Evolutionary conservation across 2,113 vertebrate genomes (phyloP), one percentile per base, ranked within the genome.

Genomic region (Oncorhynchus mykiss): DNA sequence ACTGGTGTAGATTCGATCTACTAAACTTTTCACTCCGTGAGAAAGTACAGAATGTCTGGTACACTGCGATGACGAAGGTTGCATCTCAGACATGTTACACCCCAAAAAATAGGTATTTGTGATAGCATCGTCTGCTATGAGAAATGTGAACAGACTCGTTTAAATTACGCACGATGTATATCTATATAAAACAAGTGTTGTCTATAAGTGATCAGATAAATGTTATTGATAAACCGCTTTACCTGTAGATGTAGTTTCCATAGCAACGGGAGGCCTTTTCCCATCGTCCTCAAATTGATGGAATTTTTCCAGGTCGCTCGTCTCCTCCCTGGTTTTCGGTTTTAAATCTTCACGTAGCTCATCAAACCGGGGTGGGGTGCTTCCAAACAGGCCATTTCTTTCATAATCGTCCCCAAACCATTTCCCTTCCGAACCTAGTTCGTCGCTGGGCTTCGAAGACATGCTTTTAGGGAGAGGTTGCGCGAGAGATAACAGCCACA

Each of bases 191-290:
- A 54, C 0, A 54, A 54, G 3, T 54, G 51, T n/a, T 16, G 59
- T 13, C n/a, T 62, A 62, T 9, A 3, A 22, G 9, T 62, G 1
- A 62, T 62, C 24, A 45, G 39, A 45, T 11, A 45, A 45, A 45
- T 45, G 39, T 22, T 22, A 74, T 77, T 45, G 81, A 65, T 54
- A 70, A 51, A 71, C 13, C 49, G 59, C 75, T 87, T 95, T 97
- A 99, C 97, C 97, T 99, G 96, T 95, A 91, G 97, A 96, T 94
- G 95, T 93, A 94, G 97, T 98, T 94, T 93, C 96, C 96, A 96
- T 96, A 92, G 96, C 78, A 93, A 98, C 95, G 83, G 94, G 89
- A 82, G 91, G 93, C 91, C 93, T 92, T 92, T 88, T 91, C 86
- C 89, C 91, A 83, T 91, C 90, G 86, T 91, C 92, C 91, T 91